A percentile compares a stretch with the other conserved stretches of the same genome.
phyloP scores from a whole-genome alignment of 2,888 invertebrate genomes.

The Hyalella azteca region DNA sequence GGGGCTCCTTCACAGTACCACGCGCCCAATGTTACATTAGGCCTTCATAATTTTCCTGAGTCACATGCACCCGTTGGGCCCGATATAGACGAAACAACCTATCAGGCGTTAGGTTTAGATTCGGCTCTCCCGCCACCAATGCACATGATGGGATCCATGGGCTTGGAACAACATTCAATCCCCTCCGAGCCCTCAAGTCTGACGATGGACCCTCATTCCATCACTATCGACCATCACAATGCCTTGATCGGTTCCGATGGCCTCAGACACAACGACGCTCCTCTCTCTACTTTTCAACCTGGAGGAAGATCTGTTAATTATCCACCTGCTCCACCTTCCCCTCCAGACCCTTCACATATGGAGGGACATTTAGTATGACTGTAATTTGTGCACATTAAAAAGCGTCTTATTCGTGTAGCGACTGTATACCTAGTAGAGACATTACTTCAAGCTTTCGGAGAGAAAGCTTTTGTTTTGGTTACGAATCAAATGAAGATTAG shows the following conservation, averaged over 20 bases:
- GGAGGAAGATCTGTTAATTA: constrained; percentile 14
- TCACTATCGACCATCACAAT: constrained; percentile 56
- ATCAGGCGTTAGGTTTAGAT: constrained; percentile 53
- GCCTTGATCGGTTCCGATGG: constrained; percentile 50
- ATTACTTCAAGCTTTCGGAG: too few relatives aligned
- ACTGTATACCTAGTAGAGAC: background rate
- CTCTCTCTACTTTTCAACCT: constrained; percentile 56
- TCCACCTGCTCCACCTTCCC: constrained; percentile 44
- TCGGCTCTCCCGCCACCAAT: constrained; percentile 49
- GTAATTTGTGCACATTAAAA: constrained; percentile 39
- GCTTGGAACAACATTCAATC: constrained; percentile 55
- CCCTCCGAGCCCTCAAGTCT: constrained; percentile 56
- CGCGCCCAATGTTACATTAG: constrained; percentile 49
- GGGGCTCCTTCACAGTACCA: constrained; percentile 55
- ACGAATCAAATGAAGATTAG: too few relatives aligned
- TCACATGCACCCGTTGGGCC: background rate
- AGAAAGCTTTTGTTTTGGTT: too few relatives aligned
- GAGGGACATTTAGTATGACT: constrained; percentile 58
- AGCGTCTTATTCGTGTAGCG: background rate
- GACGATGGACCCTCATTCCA: constrained; percentile 55
- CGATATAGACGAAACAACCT: constrained; percentile 32
- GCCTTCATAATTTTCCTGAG: constrained; percentile 46
- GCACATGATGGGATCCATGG: constrained; percentile 39
- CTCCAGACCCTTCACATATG: constrained; percentile 47
- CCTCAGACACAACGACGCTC: constrained; percentile 44